Base-by-base conservation (phyloP, 2,797 vertebrate genomes). In the Acipenser ruthenus region DNA sequence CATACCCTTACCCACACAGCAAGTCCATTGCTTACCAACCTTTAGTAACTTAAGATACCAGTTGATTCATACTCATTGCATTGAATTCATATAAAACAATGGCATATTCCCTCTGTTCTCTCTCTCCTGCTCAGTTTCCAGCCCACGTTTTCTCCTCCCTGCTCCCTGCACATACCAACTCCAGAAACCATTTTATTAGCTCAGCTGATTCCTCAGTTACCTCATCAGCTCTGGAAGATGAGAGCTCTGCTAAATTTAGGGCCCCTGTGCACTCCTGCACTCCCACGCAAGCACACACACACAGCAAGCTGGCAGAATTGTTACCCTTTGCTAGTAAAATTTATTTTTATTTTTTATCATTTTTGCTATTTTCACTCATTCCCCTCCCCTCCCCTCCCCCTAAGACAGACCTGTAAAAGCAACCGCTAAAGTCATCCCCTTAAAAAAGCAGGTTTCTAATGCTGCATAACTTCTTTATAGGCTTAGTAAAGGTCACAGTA, bases 181-280 rank as follows among this genome's bases (percentile, higher is more conserved):
- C 83, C 80, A 70, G 70, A 23, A 60, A 56, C 62, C 65, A 60
- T 37, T 63, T 65, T 59, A 65, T 62, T 66, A 58, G 50, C 67
- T 71, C 62, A 50, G 63, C 62, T 61, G 63, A 86, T 86, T 86
- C 80, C 82, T 80, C 77, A 77, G 81, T 84, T 83, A 76, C 81
- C 87, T 87, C 79, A 84, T 86, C 83, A 87, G 84, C 69, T 73
- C 73, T 68, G 64, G 81, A 78, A 78, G 82, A 85, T 88, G 87
- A 87, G 83, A 74, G 70, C 50, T 69, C 73, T 68, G 73, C 87
- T 89, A 90, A 89, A 90, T 83, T 87, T 88, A 90, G 86, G 73
- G 67, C 65, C 69, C 70, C 80, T 79, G 75, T 71, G 67, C 68
- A 71, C 70, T 79, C 74, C 73, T 37, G 23, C 23, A 37, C 23